Base-by-base conservation (phyloP, 2,888 invertebrate species). In the Melolontha melolontha region DNA sequence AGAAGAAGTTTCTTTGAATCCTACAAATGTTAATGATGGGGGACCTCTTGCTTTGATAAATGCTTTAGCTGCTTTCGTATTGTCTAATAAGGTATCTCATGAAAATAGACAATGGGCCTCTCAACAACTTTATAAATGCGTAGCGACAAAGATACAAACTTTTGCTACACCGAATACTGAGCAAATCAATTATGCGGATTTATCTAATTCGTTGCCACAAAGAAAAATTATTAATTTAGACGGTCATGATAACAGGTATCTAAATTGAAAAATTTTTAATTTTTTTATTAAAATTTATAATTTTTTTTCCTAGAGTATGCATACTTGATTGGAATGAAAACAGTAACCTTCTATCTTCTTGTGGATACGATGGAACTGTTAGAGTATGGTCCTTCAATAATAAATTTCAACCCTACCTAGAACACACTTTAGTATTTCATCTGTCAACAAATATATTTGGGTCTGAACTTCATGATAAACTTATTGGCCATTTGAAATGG, bases 341-440 rank as follows among this genome's bases (percentile, higher is more conserved):
- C 59, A 84, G 82, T 57, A 79, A 79, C 42, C 78, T 85, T 16
- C 80, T 89, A 41, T 88, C 88, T 17, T 86, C 88, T 1, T 86
- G 87, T 75, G 88, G 87, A 0, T 86, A 85, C 76, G 89, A 89
- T 78, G 87, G 88, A n/a, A 89, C 88, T 1, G 86, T 89, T 0
- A 79, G 89, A 16, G 79, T 88, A 11, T 89, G 89, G 89, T 80
- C 83, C 51, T 81, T 85, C 5, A 81, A 82, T 64, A 80, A 81
- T 1, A 74, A 81, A 65, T 81, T 80, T 34, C 78, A 78, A 64
- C 74, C 77, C 0, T 74, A 65, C 50, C 79, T 87, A 67, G 86
- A 87, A 73, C 86, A 86, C 70, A 88, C 87, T 0, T 80, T 87
- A 69, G 83, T 88, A 8, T 88, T 88, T 75, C 84, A 85, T 70